A percentile compares a stretch with the other conserved stretches of the same genome.
phyloP scores from a whole-genome alignment of 1,140 invertebrate genomes.

The Halesus radiatus region DNA sequence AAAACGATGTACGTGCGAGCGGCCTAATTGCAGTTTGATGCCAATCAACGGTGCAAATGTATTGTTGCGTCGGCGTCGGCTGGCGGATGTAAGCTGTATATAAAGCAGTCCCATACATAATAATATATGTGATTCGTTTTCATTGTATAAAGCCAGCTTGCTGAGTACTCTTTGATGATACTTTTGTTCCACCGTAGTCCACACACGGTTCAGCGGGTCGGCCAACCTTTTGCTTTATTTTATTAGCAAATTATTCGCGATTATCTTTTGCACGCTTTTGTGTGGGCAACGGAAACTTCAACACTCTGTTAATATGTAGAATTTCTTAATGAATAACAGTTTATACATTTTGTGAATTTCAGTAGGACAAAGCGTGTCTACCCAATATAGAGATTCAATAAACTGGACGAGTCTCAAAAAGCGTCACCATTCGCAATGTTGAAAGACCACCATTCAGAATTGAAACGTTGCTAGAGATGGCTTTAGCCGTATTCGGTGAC shows the following conservation, averaged over 20 bases:
- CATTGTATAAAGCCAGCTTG: constrained; percentile 47
- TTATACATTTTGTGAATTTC: too few relatives aligned
- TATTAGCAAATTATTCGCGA: background rate
- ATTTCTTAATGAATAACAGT: too few relatives aligned
- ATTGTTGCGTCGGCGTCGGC: constrained; percentile 36
- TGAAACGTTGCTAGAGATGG: too few relatives aligned
- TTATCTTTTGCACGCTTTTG: too few relatives aligned
- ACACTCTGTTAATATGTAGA: too few relatives aligned
- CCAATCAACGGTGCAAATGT: constrained; percentile 56
- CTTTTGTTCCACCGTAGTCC: constrained; percentile 49
- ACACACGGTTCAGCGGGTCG: background rate
- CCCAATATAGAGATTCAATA: too few relatives aligned
- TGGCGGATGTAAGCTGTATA: constrained; percentile 53
- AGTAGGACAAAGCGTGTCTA: too few relatives aligned
- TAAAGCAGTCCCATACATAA: constrained; percentile 57
- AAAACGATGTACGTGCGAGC: constrained; percentile 39
- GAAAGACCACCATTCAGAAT: too few relatives aligned
- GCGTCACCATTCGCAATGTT: too few relatives aligned
- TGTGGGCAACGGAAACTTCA: too few relatives aligned
- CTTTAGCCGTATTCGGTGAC: too few relatives aligned
- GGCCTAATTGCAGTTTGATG: constrained; percentile 52
- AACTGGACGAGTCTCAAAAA: too few relatives aligned
- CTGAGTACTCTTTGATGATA: constrained; percentile 57
- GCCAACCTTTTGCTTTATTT: constrained; percentile 9
- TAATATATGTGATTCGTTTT: constrained; percentile 54